These are phyloP conservation scores for Polydrusus pterygomalis DNA, from an alignment of 2,888 invertebrate species.

Conservation along the genomic window DNA sequence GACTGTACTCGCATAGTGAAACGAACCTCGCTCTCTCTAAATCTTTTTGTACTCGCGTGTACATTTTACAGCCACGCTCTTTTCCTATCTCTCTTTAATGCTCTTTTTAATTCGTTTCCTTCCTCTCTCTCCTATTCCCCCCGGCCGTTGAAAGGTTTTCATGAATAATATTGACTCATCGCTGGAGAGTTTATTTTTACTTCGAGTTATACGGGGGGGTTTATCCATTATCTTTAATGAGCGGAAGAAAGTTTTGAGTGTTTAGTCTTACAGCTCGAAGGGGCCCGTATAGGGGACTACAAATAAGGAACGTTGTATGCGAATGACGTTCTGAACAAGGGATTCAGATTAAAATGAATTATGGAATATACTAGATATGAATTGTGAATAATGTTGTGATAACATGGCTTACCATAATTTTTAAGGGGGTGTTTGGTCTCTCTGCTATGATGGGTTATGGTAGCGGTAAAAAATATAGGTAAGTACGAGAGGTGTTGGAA, in stretches of 20 bases:
- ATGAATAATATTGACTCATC: slow-evolving; percentile 29
- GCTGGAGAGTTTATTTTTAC: slow-evolving; percentile 37
- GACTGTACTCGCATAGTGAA: slow-evolving; percentile 29
- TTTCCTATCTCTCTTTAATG: slow-evolving; percentile 22
- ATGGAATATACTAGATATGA: neutral
- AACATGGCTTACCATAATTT: too few species aligned
- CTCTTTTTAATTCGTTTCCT: slow-evolving; percentile 8
- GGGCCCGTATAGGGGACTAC: slow-evolving; percentile 23
- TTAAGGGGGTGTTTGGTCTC: too few species aligned
- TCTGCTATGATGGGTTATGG: too few species aligned
- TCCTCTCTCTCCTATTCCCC: slow-evolving; percentile 19
- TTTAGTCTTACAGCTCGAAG: neutral
- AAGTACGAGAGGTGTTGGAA: too few species aligned
- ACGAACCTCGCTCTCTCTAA: slow-evolving; percentile 14
- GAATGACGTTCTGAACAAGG: too few species aligned
- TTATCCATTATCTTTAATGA: slow-evolving; percentile 32
- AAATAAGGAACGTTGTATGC: neutral
- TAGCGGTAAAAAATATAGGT: too few species aligned
- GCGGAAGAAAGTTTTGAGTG: slow-evolving; percentile 34
- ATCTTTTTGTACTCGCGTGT: slow-evolving; percentile 23
- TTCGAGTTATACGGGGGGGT: slow-evolving; percentile 28
- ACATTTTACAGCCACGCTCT: neutral
- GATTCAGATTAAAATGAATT: slow-evolving; percentile 1
- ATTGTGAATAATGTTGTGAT: neutral
- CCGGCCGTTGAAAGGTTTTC: slow-evolving; percentile 29